Base-by-base conservation (phyloP, 2,888 invertebrate species). In the Nemoura dubitans region DNA sequence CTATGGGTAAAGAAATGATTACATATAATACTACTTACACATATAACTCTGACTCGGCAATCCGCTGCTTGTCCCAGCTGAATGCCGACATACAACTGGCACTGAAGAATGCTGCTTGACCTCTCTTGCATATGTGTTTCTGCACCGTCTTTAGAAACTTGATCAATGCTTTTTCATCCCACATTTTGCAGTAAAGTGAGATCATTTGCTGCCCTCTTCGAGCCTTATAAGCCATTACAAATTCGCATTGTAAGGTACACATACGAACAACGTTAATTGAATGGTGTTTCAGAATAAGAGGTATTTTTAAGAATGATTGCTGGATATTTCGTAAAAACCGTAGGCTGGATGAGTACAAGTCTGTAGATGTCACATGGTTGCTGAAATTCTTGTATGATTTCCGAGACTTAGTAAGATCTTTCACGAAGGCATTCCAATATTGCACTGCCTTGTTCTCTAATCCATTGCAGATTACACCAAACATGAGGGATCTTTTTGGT, bases 141-240 rank as follows among this genome's bases (percentile, higher is more conserved):
- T 91, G 91, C 90, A 93, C 91, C 42, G 90, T 89, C 30, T 90
- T 92, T 42, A 94, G 90, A 27, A 95, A 92, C 87, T 94, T 93
- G 87, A 91, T 92, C 0, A 95, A 90, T 0, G 94, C 94, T 26
- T 92, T 91, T 86, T 94, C 94, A 86, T 94, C 94, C 93, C 95
- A 95, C 88, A 95, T 92, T 88, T 92, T 93, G 14, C 93, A 93
- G 89, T 95, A 95, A 85, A 95, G 91, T 86, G 92, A 93, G 89
- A 94, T 92, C 90, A 95, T 92, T 90, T 95, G 95, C 88, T 95
- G 93, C n/a, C 93, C 92, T 83, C 95, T 92, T 86, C 94, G 91
- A 0, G 95, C 91, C 59, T 94, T 92, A 89, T 95, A 94, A 0
- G 94, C 95, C 80, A 91, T 85, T n/a, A 90, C 89, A 88, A 89